Evolutionary conservation across 2,113 vertebrate genomes (phyloP), one percentile per base, ranked within the genome.

Genomic region (Pholis gunnellus): DNA sequence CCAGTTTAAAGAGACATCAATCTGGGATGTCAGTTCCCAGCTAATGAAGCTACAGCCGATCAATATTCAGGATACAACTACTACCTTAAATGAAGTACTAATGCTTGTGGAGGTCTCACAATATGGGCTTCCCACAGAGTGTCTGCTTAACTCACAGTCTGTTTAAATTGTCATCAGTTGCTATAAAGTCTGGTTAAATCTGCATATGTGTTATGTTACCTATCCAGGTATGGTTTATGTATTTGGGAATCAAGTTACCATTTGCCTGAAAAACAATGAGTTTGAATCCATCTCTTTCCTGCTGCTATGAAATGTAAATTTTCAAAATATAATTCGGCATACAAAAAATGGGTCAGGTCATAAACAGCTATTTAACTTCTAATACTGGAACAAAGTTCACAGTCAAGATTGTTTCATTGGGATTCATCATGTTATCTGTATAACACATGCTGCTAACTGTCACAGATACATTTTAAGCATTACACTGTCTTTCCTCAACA

Each of bases 1-100:
- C 82, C 81, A 89, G 89, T 96, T 96, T 96, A 96, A 94, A 96
- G 95, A 97, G 94, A 96, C 95, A 95, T 96, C 96, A 96, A 95
- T 97, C 95, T 95, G 94, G 82, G 86, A 94, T 96, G 97, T 96
- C 97, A 95, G 95, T 94, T 96, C 93, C 94, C 91, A 96, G 95
- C 94, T 97, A 96, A 97, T 95, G 96, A 96, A 95, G 95, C 94
- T 95, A 94, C 93, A 88, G 73, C 72, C 85, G 93, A 97, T 97
- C 97, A 94, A 97, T 97, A 96, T 95, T 96, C 93, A 96, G 95
- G 93, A 93, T 80, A 88, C 92, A 83, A 93, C 88, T 84, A 87
- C 92, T 92, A 69, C 85, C 85, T 92, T 93, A 71, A 95, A 95
- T 94, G 93, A 95, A 94, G 90, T 94, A 94, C 93, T 94, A 95